These are phyloP conservation scores for Hucho hucho DNA, from an alignment of 2,113 vertebrate genomes.

Conservation along the genomic window DNA sequence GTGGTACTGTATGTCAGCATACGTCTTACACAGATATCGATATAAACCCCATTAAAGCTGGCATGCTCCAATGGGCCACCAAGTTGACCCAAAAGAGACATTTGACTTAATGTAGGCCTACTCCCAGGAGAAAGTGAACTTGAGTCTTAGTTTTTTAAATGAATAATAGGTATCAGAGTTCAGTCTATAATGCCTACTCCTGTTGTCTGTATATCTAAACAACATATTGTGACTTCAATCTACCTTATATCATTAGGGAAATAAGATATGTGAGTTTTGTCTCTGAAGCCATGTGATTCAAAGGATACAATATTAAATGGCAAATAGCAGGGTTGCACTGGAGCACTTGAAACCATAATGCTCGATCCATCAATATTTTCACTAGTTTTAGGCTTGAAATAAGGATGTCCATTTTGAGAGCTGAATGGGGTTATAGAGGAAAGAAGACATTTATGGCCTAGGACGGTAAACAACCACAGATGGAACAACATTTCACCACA, in stretches of 20 bases:
- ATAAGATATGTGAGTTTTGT: constrained; percentile 42
- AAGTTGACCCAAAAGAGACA: no score
- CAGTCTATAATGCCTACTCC: no score
- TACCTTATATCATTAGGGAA: constrained; percentile 16
- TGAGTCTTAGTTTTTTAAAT: no score
- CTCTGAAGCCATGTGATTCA: constrained; percentile 21
- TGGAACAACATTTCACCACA: constrained; percentile 74
- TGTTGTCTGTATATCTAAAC: no score
- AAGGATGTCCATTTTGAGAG: constrained; percentile 72
- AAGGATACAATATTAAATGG: constrained; percentile 48
- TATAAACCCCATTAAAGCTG: no score
- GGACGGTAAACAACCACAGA: constrained; percentile 77
- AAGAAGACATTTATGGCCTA: constrained; percentile 69
- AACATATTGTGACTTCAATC: no score
- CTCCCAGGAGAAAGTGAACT: no score
- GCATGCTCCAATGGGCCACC: no score
- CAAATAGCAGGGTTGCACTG: constrained; percentile 51
- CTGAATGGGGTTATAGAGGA: constrained; percentile 70
- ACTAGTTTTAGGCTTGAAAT: constrained; percentile 62
- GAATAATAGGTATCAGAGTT: no score
- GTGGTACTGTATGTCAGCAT: no score
- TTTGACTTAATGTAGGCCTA: no score
- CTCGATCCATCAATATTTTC: constrained; percentile 74
- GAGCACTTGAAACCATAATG: constrained; percentile 61
- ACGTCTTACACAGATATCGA: no score